Conservation (phyloP, 2,113 vertebrate species). For the Polyodon spathula region DNA sequence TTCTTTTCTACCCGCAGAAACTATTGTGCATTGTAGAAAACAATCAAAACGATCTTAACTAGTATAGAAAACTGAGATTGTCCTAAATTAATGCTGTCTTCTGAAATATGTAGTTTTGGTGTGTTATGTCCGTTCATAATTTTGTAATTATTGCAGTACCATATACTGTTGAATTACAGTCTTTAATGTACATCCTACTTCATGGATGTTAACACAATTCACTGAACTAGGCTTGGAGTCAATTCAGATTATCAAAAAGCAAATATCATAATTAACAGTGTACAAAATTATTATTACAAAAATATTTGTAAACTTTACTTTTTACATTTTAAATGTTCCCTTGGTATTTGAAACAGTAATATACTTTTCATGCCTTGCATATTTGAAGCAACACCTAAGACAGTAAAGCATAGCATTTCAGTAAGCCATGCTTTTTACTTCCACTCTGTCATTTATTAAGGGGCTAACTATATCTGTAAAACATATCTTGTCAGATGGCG, state of each 20-base stretch:
- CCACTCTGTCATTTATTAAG: conserved; percentile 58
- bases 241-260: not conserved
- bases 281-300: not conserved
- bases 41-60: no score
- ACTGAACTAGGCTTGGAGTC: not conserved
- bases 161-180: no score
- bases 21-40: no score
- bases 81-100: no score
- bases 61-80: no score
- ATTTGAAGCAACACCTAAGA: conserved; percentile 65
- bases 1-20: no score
- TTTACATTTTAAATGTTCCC: not conserved
- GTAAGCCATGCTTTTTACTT: conserved; percentile 68
- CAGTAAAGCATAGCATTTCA: conserved; percentile 63
- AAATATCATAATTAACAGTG: not conserved
- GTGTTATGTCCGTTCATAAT: no score
- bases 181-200: no score
- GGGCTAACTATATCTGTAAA: conserved; percentile 62
- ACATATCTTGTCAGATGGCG: conserved; percentile 64
- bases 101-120: no score
- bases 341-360: not conserved
- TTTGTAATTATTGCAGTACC: no score
- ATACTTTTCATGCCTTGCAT: conserved; percentile 16
- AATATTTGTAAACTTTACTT: no score
- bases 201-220: not conserved